phyloP scores from a whole-genome alignment of 2,888 invertebrate genomes.

The Himalopsyche anomala region DNA sequence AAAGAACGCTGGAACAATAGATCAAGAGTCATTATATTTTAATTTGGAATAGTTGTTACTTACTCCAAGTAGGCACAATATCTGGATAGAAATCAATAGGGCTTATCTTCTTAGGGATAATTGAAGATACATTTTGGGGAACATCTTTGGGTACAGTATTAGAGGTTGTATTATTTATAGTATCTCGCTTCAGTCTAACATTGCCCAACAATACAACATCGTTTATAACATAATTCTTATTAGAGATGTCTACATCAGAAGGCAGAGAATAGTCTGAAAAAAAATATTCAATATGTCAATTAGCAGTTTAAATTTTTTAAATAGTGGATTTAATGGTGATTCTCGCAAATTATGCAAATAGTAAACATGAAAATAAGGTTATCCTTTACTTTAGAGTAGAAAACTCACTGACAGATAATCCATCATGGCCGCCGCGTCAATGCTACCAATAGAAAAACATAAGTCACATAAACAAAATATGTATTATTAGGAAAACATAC shows the following conservation, averaged over 20 bases:
- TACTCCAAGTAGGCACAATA: slow-evolving; percentile 2
- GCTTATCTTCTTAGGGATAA: neutral
- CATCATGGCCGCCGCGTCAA: too few species aligned
- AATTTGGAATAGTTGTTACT: neutral
- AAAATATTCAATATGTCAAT: neutral
- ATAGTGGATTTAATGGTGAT: too few species aligned
- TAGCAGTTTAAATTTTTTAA: too few species aligned
- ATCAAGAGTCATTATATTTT: too few species aligned
- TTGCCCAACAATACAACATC: slow-evolving; percentile 16
- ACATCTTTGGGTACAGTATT: slow-evolving; percentile 4
- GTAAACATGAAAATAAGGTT: too few species aligned
- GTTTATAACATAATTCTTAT: neutral
- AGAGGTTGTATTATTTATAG: neutral
- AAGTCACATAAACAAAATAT: too few species aligned
- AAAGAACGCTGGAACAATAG: too few species aligned
- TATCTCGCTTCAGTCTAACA: slow-evolving; percentile 7
- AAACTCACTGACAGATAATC: too few species aligned
- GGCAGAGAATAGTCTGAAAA: slow-evolving; percentile 26
- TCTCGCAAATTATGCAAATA: too few species aligned
- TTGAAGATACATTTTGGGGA: neutral
- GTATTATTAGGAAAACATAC: too few species aligned
- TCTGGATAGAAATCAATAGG: neutral
- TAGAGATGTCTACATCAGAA: neutral
- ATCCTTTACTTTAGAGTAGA: too few species aligned
- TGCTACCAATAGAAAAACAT: too few species aligned